These are phyloP conservation scores for Philotrypesis tridentata DNA, from an alignment of 1,140 invertebrate genomes.

Conservation along the genomic window DNA sequence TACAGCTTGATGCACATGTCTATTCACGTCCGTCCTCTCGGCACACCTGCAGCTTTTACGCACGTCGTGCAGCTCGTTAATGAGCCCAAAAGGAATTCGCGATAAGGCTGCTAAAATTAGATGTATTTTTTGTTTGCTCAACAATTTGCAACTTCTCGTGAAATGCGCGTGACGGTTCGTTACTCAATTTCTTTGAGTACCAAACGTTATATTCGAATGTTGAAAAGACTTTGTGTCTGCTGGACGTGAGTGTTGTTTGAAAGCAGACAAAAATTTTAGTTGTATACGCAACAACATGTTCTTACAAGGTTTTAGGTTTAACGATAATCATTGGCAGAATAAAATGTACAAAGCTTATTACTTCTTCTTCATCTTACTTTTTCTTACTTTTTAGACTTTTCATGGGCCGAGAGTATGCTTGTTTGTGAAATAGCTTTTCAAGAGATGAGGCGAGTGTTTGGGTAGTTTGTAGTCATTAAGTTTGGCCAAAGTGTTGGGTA, in stretches of 20 bases:
- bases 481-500: not conserved
- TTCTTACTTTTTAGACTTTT: too few species aligned
- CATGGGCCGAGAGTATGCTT: not conserved
- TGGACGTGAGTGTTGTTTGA: too few species aligned
- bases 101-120: conserved; percentile 52
- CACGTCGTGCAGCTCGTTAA: conserved; percentile 49
- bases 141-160: not conserved
- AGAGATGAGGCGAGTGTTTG: not conserved
- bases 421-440: not conserved
- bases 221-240: too few species aligned
- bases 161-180: too few species aligned
- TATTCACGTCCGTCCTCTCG: not conserved
- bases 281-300: too few species aligned
- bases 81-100: conserved; percentile 61
- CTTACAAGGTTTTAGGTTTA: too few species aligned
- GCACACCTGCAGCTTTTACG: not conserved
- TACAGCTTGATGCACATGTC: too few species aligned
- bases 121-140: not conserved
- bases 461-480: not conserved
- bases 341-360: too few species aligned
- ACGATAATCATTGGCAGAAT: too few species aligned
- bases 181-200: too few species aligned
- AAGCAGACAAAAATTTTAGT: too few species aligned
- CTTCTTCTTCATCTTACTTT: not conserved
- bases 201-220: too few species aligned